These are phyloP conservation scores for Diplogasteroides magnus DNA, from an alignment of 1,140 invertebrate species.

Conservation along the genomic window DNA sequence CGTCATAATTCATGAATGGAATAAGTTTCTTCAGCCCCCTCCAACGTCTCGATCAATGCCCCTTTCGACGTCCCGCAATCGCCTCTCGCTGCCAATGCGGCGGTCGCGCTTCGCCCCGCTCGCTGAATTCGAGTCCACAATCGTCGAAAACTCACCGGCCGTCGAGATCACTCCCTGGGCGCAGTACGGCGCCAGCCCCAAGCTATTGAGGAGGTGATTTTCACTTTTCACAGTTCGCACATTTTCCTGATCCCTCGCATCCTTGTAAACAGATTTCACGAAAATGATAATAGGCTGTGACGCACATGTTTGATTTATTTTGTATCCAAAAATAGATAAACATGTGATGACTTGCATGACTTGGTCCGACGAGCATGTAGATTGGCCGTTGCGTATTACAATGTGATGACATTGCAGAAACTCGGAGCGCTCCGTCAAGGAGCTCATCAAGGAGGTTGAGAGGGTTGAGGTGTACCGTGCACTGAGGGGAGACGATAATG, in stretches of 20 bases:
- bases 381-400: no score
- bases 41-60: background rate
- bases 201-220: background rate
- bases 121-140: background rate
- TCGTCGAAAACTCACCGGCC: background rate
- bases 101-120: background rate
- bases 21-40: no score
- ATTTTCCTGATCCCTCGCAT: no score
- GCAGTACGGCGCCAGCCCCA: background rate
- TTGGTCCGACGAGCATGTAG: no score
- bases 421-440: background rate
- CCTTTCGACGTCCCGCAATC: background rate
- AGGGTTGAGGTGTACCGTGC: background rate
- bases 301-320: no score
- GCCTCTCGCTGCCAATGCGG: background rate
- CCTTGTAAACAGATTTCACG: no score
- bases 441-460: background rate
- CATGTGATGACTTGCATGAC: no score
- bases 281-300: no score
- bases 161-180: background rate
- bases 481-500: background rate
- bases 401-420: no score
- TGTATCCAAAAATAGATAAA: no score
- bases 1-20: no score
- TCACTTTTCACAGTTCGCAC: no score